These are phyloP conservation scores for Neelides sp. DNA, from an alignment of 1,140 invertebrate genomes.

Conservation along the genomic window DNA sequence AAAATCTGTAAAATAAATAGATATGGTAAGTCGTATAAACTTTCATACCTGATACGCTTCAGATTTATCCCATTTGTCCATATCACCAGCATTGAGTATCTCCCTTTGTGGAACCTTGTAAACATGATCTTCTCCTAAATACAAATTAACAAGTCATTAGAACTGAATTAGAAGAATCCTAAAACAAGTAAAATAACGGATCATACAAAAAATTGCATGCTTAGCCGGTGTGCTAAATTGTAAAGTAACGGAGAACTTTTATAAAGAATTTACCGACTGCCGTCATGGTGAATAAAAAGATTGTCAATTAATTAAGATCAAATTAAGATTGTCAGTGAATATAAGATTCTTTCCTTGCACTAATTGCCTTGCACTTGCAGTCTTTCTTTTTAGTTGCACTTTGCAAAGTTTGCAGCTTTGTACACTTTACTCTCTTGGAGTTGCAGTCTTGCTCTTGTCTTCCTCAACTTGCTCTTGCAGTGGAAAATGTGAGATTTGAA, in stretches of 20 bases:
- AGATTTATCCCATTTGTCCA: slow-evolving; percentile 67
- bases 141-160: neutral
- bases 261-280: slow-evolving; percentile 2
- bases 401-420: too few relatives aligned
- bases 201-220: too few relatives aligned
- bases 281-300: neutral
- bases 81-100: slow-evolving; percentile 55
- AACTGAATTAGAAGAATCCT: neutral
- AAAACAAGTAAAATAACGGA: neutral
- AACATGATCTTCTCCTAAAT: slow-evolving; percentile 41
- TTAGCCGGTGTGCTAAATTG: too few relatives aligned
- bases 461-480: too few relatives aligned
- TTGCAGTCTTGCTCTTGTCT: too few relatives aligned
- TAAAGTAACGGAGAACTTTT: too few relatives aligned
- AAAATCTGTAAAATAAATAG: neutral
- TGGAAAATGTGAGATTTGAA: too few relatives aligned
- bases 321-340: neutral
- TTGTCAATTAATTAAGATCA: neutral
- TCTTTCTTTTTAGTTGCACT: too few relatives aligned
- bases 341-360: too few relatives aligned
- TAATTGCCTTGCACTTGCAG: too few relatives aligned
- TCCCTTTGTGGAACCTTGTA: slow-evolving; percentile 53
- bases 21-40: neutral
- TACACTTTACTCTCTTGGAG: too few relatives aligned
- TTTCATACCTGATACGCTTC: slow-evolving; percentile 59